A percentile compares a stretch with the other conserved stretches of the same genome.
Conservation (phyloP, 2,888 invertebrate genomes). For the Octodonta nipae region DNA sequence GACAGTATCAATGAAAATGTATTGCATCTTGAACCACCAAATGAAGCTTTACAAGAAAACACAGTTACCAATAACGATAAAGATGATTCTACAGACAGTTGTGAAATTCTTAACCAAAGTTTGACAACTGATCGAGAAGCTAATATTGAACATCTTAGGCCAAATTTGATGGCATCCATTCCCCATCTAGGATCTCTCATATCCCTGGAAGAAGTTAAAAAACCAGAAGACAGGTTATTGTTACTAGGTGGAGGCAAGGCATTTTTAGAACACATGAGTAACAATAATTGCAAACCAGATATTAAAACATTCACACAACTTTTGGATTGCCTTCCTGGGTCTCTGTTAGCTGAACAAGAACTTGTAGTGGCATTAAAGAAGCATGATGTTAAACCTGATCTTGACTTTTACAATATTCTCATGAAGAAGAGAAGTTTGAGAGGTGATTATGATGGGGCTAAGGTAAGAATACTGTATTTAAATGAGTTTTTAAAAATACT, state of each 20-base stretch:
- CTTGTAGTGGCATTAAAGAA: constrained; percentile 49
- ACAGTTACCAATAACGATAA: no score
- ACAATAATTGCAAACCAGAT: constrained; percentile 53
- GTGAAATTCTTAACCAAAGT: no score
- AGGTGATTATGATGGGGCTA: constrained; percentile 54
- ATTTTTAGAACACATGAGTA: constrained; percentile 62
- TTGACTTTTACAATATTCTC: constrained; percentile 73
- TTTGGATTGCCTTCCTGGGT: constrained; percentile 55
- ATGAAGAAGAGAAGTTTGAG: constrained; percentile 68
- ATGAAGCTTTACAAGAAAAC: no score
- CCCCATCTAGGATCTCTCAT: constrained; percentile 50
- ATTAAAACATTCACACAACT: constrained; percentile 68
- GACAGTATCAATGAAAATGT: background rate
- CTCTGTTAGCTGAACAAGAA: constrained; percentile 51
- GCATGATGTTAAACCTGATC: constrained; percentile 51
- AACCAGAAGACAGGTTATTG: constrained; percentile 53
- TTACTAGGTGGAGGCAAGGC: constrained; percentile 67
- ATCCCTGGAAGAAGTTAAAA: constrained; percentile 43
- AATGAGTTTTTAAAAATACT: background rate
- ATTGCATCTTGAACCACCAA: background rate
- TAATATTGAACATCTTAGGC: constrained; percentile 26
- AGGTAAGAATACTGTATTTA: constrained; percentile 18
- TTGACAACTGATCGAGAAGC: no score
- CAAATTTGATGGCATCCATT: constrained; percentile 50
- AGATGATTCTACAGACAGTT: no score